These are phyloP conservation scores for Mystacornis crossleyi DNA, from an alignment of 2,113 vertebrate species.

Conservation along the genomic window DNA sequence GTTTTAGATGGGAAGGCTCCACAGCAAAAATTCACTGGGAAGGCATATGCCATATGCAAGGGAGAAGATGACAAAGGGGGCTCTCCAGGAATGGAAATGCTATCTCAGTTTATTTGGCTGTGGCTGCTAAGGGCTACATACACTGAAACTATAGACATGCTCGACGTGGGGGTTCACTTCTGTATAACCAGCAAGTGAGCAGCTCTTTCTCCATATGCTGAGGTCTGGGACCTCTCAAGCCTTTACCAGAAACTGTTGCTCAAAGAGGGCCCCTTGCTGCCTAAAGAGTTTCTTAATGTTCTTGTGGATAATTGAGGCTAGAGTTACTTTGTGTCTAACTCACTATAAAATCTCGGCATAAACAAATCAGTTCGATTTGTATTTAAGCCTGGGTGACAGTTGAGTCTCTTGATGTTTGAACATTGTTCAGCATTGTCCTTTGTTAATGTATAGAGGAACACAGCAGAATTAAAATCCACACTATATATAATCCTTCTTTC, in stretches of 20 bases:
- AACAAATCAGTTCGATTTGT: background rate
- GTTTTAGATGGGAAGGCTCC: background rate
- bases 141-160: background rate
- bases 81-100: background rate
- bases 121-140: background rate
- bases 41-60: background rate
- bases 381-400: background rate
- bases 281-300: background rate
- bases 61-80: background rate
- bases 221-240: background rate
- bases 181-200: background rate
- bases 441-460: background rate
- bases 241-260: background rate
- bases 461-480: background rate
- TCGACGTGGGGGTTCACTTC: background rate
- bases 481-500: background rate
- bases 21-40: background rate
- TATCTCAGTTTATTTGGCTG: background rate
- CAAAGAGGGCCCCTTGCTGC: background rate
- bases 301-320: background rate
- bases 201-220: background rate
- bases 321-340: background rate
- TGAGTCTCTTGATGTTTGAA: background rate
- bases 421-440: background rate
- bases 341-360: background rate